phyloP scores from a whole-genome alignment of 2,113 vertebrate genomes.

The Cololabis saira region DNA sequence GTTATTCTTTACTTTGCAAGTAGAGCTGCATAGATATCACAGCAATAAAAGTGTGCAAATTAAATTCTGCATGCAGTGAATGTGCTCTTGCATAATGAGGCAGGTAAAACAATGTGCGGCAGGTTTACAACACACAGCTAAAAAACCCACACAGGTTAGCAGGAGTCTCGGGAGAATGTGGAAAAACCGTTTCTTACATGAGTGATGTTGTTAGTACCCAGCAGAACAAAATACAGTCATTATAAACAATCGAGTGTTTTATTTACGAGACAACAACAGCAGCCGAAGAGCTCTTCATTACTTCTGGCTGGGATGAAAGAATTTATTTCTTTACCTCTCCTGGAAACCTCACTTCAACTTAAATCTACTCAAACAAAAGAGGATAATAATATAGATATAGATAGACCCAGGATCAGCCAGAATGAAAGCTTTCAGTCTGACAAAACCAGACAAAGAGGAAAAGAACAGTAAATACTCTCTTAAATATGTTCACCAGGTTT shows the following conservation, averaged over 20 bases:
- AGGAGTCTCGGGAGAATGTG: slow-evolving; percentile 33
- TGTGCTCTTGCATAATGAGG: slow-evolving; percentile 16
- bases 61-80: slow-evolving; percentile 10
- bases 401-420: neutral
- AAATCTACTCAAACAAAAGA: neutral
- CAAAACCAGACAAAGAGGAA: neutral
- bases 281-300: slow-evolving; percentile 41
- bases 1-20: too few species aligned
- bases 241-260: slow-evolving; percentile 43
- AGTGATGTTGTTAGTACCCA: slow-evolving; percentile 46
- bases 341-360: neutral
- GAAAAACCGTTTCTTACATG: slow-evolving; percentile 33
- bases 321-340: slow-evolving; percentile 6
- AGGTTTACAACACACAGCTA: slow-evolving; percentile 45
- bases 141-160: slow-evolving; percentile 28
- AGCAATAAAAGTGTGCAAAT: slow-evolving; percentile 18
- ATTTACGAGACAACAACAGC: slow-evolving; percentile 57
- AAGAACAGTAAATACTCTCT: neutral
- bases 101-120: slow-evolving; percentile 1
- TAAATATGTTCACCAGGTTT: slow-evolving; percentile 5
- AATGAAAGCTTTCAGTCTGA: neutral
- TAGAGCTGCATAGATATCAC: too few species aligned
- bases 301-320: slow-evolving; percentile 19
- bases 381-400: neutral
- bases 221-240: slow-evolving; percentile 45